A percentile compares a stretch with the other conserved stretches of the same genome.
phyloP scores from a whole-genome alignment of 2,888 invertebrate species.

The Lacanobia wlatinum region DNA sequence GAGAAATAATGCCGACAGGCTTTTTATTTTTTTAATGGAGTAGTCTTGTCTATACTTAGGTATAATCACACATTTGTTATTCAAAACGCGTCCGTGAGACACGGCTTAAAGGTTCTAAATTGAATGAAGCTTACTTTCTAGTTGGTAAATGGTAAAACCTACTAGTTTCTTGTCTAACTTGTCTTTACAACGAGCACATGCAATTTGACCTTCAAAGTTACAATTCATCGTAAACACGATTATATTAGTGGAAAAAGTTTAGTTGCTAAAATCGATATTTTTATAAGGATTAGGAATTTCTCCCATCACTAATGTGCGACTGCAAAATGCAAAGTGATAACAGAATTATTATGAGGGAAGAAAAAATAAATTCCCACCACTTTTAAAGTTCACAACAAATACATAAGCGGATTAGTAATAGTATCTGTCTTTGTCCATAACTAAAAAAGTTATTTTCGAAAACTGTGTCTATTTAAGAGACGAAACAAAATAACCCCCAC shows the following conservation, averaged over 20 bases:
- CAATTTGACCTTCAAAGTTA: constrained; percentile 50
- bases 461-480: background rate
- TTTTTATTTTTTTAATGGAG: background rate
- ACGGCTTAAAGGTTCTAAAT: constrained; percentile 9
- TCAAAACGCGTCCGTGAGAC: constrained; percentile 18
- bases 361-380: background rate
- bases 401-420: background rate
- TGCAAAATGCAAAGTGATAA: no score
- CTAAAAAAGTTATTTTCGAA: background rate
- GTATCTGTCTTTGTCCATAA: background rate
- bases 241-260: background rate
- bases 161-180: background rate
- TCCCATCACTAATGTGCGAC: no score
- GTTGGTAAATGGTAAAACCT: constrained; percentile 5
- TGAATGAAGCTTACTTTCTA: constrained; percentile 13
- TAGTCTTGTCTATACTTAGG: background rate
- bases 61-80: background rate
- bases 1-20: background rate
- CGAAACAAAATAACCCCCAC: background rate
- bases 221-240: constrained; percentile 15
- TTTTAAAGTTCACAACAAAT: background rate
- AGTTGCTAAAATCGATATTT: background rate
- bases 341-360: no score
- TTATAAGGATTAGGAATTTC: background rate
- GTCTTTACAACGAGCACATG: constrained; percentile 30